Base-by-base conservation (phyloP, 2,797 vertebrate species). In the Melopsittacus undulatus region DNA sequence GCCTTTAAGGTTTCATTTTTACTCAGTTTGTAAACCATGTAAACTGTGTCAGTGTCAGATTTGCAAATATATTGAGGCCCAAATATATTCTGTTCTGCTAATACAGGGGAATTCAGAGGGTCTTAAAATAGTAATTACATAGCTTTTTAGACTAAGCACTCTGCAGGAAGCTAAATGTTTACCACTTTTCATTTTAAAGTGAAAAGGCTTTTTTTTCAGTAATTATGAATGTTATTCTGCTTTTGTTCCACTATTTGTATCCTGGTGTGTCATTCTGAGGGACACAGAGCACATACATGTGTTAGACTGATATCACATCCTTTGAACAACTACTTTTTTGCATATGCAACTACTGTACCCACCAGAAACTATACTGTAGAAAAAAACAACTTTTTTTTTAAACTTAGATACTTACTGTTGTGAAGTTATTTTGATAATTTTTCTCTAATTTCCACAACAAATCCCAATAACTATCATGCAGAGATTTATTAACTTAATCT, bases 21-120 rank as follows among this genome's bases (percentile, higher is more conserved):
- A 42, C 32, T 40, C 38, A n/a, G 3, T 0, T 0, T 64, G 26
- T n/a, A 74, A 87, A 62, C 29, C 43, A 7, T 52, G 18, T 12
- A 52, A 16, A 34, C 68, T 23, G 3, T 68, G 32, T 38, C 26
- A 32, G 5, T 36, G 22, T 66, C 61, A 81, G 32, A 27, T 67
- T 89, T 30, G 62, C 21, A 72, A 13, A 45, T 16, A 20, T 7
- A 4, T 7, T 32, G 4, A 56, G 32, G 7, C 7, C 61, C 17
- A 63, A 14, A 8, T 23, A n/a, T 21, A 5, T 27, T 17, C 1
- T 56, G 15, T 73, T 64, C 18, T 77, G 22, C 16, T 69, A 64
- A 32, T 56, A 18, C 8, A 23, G 13, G 26, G 7, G 9, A 75
- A 36, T 59, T 70, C 18, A 38, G 22, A 63, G 8, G 5, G n/a